Percentiles rank a stretch among this genome's conserved stretches.
phyloP scores from a whole-genome alignment of 2,797 vertebrate genomes.

The Sebastes kiyomatsui region DNA sequence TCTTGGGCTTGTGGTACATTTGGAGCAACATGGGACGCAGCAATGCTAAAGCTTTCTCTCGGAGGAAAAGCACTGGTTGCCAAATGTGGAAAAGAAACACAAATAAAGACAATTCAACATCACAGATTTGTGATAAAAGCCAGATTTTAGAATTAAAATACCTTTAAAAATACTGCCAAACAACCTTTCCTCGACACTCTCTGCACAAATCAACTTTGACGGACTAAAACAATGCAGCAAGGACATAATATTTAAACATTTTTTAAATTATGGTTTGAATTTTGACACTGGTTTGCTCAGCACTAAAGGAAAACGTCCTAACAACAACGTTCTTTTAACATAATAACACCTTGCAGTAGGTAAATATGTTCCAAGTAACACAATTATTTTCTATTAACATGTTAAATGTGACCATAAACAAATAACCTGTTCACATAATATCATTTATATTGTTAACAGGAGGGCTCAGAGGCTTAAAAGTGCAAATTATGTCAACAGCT shows the following conservation, averaged over 20 bases:
- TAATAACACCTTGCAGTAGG: not conserved
- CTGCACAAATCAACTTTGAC: not conserved
- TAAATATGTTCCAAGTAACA: not conserved
- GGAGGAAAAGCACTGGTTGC: not conserved
- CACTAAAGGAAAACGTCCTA: not conserved
- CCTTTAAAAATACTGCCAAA: not conserved
- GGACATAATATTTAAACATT: not conserved
- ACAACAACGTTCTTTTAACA: slow-evolving; percentile 1
- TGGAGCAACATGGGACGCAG: slow-evolving; percentile 6
- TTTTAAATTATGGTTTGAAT: not conserved
- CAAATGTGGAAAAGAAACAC: not conserved
- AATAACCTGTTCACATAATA: not conserved
- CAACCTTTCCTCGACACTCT: not conserved
- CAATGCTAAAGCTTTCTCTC: not conserved
- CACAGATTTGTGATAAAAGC: not conserved
- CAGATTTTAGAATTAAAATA: not conserved
- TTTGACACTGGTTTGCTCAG: not conserved
- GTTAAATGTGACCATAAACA: not conserved
- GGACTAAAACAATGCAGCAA: not conserved
- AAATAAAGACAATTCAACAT: not conserved
- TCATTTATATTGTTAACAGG: not conserved
- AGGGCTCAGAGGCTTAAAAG: not conserved
- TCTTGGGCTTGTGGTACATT: slow-evolving; percentile 28
- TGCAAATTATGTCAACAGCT: not conserved
- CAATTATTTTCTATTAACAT: not conserved